Percentiles rank a stretch among this genome's conserved stretches.
Evolutionary conservation across 2,888 invertebrate species (phyloP).

Genomic region (Parelbella ahira): DNA sequence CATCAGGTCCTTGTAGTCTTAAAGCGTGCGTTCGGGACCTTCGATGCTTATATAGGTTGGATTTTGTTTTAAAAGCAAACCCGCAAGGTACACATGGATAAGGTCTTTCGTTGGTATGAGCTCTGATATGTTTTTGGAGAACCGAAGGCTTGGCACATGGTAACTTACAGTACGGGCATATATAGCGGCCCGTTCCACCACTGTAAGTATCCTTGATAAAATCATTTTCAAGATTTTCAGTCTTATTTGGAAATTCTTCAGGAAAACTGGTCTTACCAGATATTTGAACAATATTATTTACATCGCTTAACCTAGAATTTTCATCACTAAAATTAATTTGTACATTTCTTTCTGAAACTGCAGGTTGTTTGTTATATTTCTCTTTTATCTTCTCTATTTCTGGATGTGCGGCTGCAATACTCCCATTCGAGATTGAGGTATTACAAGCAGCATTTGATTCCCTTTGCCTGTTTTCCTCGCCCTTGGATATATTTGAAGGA

Average conservation of each 20-base stretch:
- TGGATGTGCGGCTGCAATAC: slow-evolving; percentile 70
- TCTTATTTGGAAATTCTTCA: slow-evolving; percentile 78
- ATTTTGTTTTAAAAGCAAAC: slow-evolving; percentile 96
- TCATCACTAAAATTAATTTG: slow-evolving; percentile 76
- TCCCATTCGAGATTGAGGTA: slow-evolving; percentile 64
- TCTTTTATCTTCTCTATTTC: slow-evolving; percentile 72
- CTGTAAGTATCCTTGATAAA: slow-evolving; percentile 71
- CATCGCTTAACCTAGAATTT: slow-evolving; percentile 70
- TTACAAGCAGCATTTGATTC: slow-evolving; percentile 54
- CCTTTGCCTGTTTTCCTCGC: slow-evolving; percentile 54
- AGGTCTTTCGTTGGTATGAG: slow-evolving; percentile 95
- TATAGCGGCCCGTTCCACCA: slow-evolving; percentile 84
- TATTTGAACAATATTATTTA: slow-evolving; percentile 72
- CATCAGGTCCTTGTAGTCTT: slow-evolving; percentile 82
- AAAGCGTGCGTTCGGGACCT: slow-evolving; percentile 87
- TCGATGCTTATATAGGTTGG: slow-evolving; percentile 95
- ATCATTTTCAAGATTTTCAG: slow-evolving; percentile 77
- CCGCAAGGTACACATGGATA: slow-evolving; percentile 94
- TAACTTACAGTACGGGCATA: slow-evolving; percentile 93
- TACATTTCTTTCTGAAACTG: slow-evolving; percentile 69
- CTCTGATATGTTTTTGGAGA: slow-evolving; percentile 95
- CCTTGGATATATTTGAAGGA: slow-evolving; percentile 52
- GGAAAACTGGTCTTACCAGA: slow-evolving; percentile 78
- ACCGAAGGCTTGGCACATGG: slow-evolving; percentile 96
- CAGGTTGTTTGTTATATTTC: slow-evolving; percentile 46